A percentile compares a stretch with the other conserved stretches of the same genome.
Conservation (phyloP, 2,888 invertebrate species). For the Neoitamus cyanurus region DNA sequence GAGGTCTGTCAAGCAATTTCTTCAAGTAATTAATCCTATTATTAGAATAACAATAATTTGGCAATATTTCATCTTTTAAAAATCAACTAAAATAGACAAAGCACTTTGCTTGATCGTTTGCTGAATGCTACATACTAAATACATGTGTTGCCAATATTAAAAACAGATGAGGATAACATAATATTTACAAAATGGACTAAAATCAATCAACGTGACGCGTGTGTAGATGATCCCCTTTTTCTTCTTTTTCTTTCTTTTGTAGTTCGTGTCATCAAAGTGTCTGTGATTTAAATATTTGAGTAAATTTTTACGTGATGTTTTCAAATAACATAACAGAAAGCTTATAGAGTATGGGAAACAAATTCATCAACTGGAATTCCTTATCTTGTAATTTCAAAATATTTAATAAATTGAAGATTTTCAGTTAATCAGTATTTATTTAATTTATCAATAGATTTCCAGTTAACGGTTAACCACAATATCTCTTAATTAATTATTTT, state of each 20-base stretch:
- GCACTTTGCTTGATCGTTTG: not conserved
- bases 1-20: not conserved
- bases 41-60: not conserved
- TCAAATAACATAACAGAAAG: no score
- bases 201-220: not conserved
- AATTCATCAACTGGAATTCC: no score
- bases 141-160: not conserved
- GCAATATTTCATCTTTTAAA: not conserved
- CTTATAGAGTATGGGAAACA: no score
- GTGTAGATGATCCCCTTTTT: not conserved
- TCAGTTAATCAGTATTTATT: no score
- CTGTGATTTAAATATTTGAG: no score
- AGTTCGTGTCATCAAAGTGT: not conserved
- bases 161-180: not conserved
- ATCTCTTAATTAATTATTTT: no score
- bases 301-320: no score
- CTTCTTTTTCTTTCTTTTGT: not conserved
- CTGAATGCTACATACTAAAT: not conserved
- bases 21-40: not conserved
- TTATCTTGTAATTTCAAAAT: no score
- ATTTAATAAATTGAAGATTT: no score
- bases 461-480: no score
- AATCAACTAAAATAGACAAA: not conserved
- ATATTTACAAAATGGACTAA: not conserved
- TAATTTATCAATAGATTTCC: no score